Evolutionary conservation across 2,888 invertebrate species (phyloP), one percentile per base, ranked within the genome.

Genomic region (Eupithecia centaureata): DNA sequence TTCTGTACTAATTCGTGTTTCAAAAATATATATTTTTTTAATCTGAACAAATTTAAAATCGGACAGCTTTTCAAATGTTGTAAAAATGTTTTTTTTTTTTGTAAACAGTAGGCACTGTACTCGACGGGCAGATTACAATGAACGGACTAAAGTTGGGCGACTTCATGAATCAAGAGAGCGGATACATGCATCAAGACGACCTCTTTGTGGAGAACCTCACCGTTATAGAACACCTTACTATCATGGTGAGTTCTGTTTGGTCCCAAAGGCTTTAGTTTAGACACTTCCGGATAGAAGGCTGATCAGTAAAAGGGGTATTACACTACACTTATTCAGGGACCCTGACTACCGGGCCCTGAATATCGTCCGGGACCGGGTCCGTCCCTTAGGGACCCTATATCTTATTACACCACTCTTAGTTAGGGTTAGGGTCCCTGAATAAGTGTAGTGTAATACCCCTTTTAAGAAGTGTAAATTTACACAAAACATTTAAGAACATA

Each of bases 121-220:
- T 96, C 2, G 96, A 97, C 78, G 98, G 97, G 2, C 96, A 97
- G 68, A 95, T 98, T 70, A 90, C 95, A n/a, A 95, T 97, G 81
- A 97, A 97, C 83, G 97, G 97, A 0, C 86, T 94, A 35, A 94
- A 94, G 0, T 93, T 96, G 13, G 95, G 96, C 2, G 94, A 95
- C 67, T 97, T 96, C 82, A 97, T 97, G 96, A 95, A 96, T 79
- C 94, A 95, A 65, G 94, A 97, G 71, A 97, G 97, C 77, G 98
- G 98, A 0, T 98, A 96, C 88, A 97, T 98, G 94, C 97, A 98
- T 77, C 98, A 98, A 86, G 97, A 98, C 73, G 98, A 98, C 81
- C 92, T 98, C 59, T 98, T 98, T 80, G 95, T 97, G 7, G 96
- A 96, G 3, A 95, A 96, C 51, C 94, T 98, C 71, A 98, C 98